Base-by-base conservation (phyloP, 2,113 vertebrate species). In the Nestor notabilis region DNA sequence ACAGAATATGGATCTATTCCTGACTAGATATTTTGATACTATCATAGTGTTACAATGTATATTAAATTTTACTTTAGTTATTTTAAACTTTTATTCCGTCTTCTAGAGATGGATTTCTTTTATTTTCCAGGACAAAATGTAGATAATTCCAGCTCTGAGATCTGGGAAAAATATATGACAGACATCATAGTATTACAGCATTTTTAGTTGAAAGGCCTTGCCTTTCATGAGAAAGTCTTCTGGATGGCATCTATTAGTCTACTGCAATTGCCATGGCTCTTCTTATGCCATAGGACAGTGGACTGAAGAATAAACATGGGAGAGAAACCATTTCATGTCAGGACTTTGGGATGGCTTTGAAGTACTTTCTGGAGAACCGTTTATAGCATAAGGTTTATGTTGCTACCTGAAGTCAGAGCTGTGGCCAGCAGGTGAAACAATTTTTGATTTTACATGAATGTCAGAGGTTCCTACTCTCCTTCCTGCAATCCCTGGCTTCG, bases 241-340 rank as follows among this genome's bases (percentile, higher is more conserved):
- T 86, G 60, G 71, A 75, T 52, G 41, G 5, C 74, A 69, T 41
- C 60, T 83, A 9, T 66, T 63, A 52, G 2, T 46, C 85, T 78
- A 15, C 25, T 75, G 28, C 27, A 92, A 60, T 55, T 95, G 87
- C 83, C 72, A 87, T 25, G 23, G n/a, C 14, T 80, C 37, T 84
- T 81, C 76, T 13, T 89, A 46, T 75, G 47, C 69, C 52, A 86
- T 5, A 92, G 61, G 50, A 94, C 39, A 95, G n/a, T 24, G 15
- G 53, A 76, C 23, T 56, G 37, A 71, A 89, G 69, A 68, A 81
- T 28, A 87, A 78, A 92, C 89, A 71, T 37, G 60, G 41, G 23
- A 81, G 35, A 93, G 43, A 95, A 92, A 83, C 9, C 68, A 89
- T 70, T 92, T 95, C 23, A 77, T 83, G 79, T 91, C 64, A 75